Evolutionary conservation across 2,888 invertebrate species (phyloP), one percentile per base, ranked within the genome.

Genomic region (Gnatocerus cornutus): DNA sequence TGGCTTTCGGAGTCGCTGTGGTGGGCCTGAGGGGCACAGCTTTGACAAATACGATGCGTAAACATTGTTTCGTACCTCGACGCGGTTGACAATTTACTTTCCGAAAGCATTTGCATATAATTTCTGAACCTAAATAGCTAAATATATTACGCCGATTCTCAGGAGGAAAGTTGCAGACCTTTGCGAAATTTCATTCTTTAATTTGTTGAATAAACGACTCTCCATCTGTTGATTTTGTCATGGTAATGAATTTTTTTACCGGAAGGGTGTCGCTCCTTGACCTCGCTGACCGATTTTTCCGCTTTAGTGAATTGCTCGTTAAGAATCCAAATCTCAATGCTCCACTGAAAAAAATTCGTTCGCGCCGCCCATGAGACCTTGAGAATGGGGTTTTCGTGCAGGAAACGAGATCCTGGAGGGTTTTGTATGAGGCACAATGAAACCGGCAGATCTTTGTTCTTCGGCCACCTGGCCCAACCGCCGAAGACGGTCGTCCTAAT

Each of bases 361-460:
- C 21, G 65, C 53, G 62, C 68, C 59, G 68, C 68, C 68, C 29
- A 61, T 68, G 62, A 53, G 48, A 45, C 68, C 46, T 62, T 68
- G 68, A 62, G 68, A 62, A 68, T 68, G 55, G 68, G 62, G 46
- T 62, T 68, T 68, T 62, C 68, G 62, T 68, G 68, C 68, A 68
- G 68, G 68, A 68, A 68, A 68, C 68, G 55, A 68, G 68, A 68
- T 68, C 68, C 62, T 46, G 48, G 30, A 62, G 68, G 68, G 68
- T 62, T 68, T 62, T 62, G 71, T 62, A 55, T 39, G 59, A 68
- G 72, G 78, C 74, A 81, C 80, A 81, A 81, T 80, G 74, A 73
- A 74, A 72, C 73, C 73, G 74, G 68, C 67, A 71, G 73, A 73
- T 73, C 78, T 80, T 80, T 80, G 80, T 80, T 80, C 78, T 63